These are phyloP conservation scores for Melanchra persicariae DNA, from an alignment of 2,888 invertebrate species.

Conservation along the genomic window DNA sequence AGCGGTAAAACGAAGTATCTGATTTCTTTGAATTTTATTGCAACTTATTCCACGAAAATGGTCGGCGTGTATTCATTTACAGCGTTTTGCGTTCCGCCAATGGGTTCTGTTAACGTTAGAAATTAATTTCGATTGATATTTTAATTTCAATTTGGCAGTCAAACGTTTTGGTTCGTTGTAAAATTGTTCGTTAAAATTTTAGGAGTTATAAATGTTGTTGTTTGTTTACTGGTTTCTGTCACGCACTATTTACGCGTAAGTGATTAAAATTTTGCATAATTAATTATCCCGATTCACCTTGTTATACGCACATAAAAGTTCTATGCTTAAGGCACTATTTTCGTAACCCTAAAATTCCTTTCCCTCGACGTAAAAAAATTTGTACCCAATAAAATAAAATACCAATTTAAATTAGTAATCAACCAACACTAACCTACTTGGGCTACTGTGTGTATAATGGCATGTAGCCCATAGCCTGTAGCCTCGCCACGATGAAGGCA, in stretches of 20 bases:
- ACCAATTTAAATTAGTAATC: conserved; percentile 60
- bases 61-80: conserved; percentile 46
- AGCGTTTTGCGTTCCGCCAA: conserved; percentile 31
- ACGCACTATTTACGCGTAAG: conserved; percentile 30
- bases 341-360: not conserved
- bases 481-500: conserved; percentile 82
- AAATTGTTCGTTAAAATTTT: conserved; percentile 46
- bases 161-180: conserved; percentile 18
- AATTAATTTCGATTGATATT: conserved; percentile 51
- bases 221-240: conserved; percentile 29
- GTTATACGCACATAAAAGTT: not conserved
- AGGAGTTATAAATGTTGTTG: conserved; percentile 6
- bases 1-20: conserved; percentile 76
- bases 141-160: conserved; percentile 36
- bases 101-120: conserved; percentile 19
- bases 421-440: conserved; percentile 31
- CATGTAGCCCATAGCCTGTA: conserved; percentile 32
- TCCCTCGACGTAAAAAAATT: not conserved
- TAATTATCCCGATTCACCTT: not conserved
- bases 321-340: not conserved
- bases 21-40: conserved; percentile 76
- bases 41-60: conserved; percentile 56
- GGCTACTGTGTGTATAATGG: conserved; percentile 20
- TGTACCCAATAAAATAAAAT: conserved; percentile 12
- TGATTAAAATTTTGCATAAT: not conserved